These are phyloP conservation scores for Psettodes erumei DNA, from an alignment of 2,113 vertebrate genomes.

Conservation along the genomic window DNA sequence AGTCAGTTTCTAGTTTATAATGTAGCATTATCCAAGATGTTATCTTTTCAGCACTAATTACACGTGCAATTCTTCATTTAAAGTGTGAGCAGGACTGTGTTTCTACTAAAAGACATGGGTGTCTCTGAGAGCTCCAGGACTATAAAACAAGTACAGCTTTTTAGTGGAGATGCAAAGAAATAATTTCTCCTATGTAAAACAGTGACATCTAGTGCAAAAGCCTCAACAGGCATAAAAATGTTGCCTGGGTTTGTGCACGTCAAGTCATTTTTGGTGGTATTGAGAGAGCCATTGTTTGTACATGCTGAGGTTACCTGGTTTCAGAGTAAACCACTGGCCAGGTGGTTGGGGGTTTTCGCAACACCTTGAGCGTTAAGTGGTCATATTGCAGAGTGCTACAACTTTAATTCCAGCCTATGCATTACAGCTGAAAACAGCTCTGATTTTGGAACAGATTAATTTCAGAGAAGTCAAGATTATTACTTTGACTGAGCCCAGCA, in stretches of 20 bases:
- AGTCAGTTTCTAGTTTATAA: not conserved
- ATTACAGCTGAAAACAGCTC: not conserved
- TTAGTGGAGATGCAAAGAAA: not conserved
- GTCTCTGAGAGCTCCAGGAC: not conserved
- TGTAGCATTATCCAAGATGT: not conserved
- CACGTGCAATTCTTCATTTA: constrained; percentile 10
- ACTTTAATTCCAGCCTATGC: not conserved
- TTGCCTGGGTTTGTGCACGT: not conserved
- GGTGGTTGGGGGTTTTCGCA: not conserved
- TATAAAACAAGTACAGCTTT: not conserved
- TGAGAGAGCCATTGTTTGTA: not conserved
- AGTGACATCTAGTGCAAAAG: constrained; percentile 48
- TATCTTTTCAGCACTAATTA: not conserved
- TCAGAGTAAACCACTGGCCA: not conserved
- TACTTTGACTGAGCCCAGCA: constrained; percentile 14
- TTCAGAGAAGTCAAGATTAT: constrained; percentile 34
- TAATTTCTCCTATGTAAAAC: constrained; percentile 29
- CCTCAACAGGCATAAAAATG: not conserved
- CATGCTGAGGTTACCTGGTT: not conserved
- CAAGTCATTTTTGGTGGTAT: not conserved
- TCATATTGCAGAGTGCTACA: not conserved
- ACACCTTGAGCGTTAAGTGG: constrained; percentile 1
- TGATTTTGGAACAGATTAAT: constrained; percentile 4
- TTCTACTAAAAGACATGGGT: not conserved
- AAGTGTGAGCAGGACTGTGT: not conserved